A percentile compares a stretch with the other conserved stretches of the same genome.
Evolutionary conservation across 2,797 vertebrate genomes (phyloP).

Genomic region (Pseudotriccus pelzelni): DNA sequence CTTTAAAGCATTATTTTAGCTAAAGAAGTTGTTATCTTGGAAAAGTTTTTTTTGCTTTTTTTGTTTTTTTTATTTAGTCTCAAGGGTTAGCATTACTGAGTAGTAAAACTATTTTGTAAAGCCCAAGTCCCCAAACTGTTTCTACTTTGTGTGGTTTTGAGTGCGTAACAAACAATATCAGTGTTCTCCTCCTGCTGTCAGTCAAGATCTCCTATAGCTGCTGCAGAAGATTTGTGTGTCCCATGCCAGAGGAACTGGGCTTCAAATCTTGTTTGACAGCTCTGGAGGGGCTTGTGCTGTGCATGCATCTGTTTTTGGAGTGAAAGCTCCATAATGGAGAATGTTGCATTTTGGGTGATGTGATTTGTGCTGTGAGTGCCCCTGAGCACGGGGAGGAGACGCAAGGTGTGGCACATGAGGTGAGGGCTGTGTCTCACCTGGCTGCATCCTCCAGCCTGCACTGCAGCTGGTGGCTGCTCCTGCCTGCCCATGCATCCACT

Average conservation of each 20-base stretch:
- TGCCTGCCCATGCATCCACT: accelerated
- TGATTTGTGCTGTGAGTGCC: not conserved
- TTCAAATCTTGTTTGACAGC: not conserved
- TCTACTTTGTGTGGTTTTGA: not conserved
- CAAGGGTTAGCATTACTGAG: not conserved
- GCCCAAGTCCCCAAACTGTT: not conserved
- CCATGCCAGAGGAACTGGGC: not conserved
- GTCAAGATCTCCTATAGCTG: not conserved
- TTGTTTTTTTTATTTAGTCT: not conserved
- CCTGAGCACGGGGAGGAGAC: not conserved
- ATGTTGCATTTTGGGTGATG: not conserved
- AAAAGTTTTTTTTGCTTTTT: not conserved
- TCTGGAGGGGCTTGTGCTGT: not conserved
- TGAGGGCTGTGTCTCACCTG: not conserved
- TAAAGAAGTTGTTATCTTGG: not conserved
- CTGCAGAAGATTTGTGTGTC: not conserved
- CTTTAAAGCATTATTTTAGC: not conserved
- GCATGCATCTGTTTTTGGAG: not conserved
- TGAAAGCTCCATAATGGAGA: accelerated
- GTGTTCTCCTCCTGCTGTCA: not conserved
- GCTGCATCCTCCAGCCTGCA: not conserved
- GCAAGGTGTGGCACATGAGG: accelerated
- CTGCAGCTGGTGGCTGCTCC: not conserved
- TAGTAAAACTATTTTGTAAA: not conserved
- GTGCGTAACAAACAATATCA: not conserved